Percentiles rank a stretch among this genome's conserved stretches.
Evolutionary conservation across 1,140 invertebrate genomes (phyloP).

Genomic region (Drosophila obscura): DNA sequence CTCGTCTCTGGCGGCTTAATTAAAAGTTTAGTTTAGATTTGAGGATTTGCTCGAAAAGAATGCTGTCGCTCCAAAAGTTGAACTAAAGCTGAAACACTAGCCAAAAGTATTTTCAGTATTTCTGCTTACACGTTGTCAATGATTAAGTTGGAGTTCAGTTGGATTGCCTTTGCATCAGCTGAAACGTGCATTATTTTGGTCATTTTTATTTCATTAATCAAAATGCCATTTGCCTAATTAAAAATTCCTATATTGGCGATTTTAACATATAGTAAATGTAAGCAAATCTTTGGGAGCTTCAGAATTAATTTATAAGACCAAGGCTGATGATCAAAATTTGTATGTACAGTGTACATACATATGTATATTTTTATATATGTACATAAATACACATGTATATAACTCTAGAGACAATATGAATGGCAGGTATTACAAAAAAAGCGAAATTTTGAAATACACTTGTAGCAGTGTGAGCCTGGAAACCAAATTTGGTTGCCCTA

Average conservation of each 20-base stretch:
- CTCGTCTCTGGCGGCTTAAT: conserved; percentile 62
- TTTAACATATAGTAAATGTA: conserved; percentile 39
- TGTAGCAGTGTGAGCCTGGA: too few species aligned
- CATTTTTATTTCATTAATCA: conserved; percentile 66
- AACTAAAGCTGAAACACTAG: conserved; percentile 33
- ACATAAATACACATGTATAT: too few species aligned
- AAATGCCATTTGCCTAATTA: conserved; percentile 71
- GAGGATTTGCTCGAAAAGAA: conserved; percentile 37
- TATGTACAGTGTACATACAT: too few species aligned
- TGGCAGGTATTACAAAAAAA: too few species aligned
- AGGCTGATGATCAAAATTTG: background rate
- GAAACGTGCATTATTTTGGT: conserved; percentile 25
- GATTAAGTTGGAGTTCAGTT: conserved; percentile 22
- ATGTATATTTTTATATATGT: too few species aligned
- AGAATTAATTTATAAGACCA: background rate
- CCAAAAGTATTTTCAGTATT: conserved; percentile 28
- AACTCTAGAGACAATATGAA: too few species aligned
- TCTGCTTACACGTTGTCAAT: conserved; percentile 49
- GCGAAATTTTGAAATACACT: too few species aligned
- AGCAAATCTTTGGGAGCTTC: conserved; percentile 21
- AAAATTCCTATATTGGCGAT: conserved; percentile 48
- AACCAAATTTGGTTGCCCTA: too few species aligned
- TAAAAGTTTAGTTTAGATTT: conserved; percentile 46
- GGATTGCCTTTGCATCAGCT: background rate
- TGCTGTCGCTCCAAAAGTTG: conserved; percentile 59